Evolutionary conservation across 2,113 vertebrate species (phyloP).

Genomic region (Gambusia affinis): DNA sequence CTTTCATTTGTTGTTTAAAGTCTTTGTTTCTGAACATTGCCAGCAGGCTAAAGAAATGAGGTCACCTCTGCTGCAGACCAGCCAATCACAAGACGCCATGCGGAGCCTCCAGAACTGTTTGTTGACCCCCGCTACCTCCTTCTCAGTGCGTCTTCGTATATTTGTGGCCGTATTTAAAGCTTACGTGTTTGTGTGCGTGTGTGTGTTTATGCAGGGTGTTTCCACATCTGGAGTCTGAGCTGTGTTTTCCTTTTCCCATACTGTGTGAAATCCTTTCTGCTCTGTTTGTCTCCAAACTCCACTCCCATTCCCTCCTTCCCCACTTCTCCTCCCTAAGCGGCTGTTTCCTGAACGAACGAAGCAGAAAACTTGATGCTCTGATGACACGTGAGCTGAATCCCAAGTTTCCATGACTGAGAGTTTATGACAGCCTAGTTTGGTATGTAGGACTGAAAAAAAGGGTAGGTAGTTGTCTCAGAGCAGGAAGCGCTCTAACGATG

Average conservation of each 20-base stretch:
- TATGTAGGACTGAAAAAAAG: constrained; percentile 59
- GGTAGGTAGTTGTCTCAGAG: constrained; percentile 45
- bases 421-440: constrained; percentile 39
- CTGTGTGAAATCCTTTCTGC: constrained; percentile 53
- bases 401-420: constrained; percentile 19
- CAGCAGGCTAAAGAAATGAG: constrained; percentile 40
- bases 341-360: constrained; percentile 67
- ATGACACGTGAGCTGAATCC: constrained; percentile 53
- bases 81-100: constrained; percentile 75
- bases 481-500: constrained; percentile 33
- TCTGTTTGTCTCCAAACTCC: constrained; percentile 2
- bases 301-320: constrained; percentile 20
- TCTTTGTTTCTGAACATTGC: constrained; percentile 24
- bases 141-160: constrained; percentile 45
- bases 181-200: constrained; percentile 17
- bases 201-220: constrained; percentile 60
- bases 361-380: constrained; percentile 45
- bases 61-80: constrained; percentile 39
- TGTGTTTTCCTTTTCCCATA: constrained; percentile 76
- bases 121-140: constrained; percentile 61
- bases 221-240: constrained; percentile 77
- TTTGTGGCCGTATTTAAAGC: not conserved
- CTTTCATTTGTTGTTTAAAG: constrained; percentile 12
- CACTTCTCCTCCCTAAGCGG: constrained; percentile 44
- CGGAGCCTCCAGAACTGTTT: constrained; percentile 55